Evolutionary conservation across 2,888 invertebrate species (phyloP).

Genomic region (Meganola albula): DNA sequence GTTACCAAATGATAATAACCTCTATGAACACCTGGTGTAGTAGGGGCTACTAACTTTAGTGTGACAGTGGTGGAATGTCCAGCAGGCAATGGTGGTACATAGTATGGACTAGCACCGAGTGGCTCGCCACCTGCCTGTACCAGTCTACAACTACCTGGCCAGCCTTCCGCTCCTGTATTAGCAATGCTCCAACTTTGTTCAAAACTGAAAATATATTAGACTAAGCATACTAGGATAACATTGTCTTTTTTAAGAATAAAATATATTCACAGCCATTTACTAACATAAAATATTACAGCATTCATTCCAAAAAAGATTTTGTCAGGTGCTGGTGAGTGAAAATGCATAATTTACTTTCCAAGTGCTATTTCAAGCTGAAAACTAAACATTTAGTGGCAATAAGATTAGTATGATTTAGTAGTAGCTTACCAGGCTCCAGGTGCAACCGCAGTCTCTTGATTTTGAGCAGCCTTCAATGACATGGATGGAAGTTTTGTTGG

Average conservation of each 20-base stretch:
- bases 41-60: constrained; percentile 89
- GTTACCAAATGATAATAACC: constrained; percentile 95
- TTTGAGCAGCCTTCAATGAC: constrained; percentile 76
- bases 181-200: constrained; percentile 92
- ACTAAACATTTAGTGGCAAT: no score
- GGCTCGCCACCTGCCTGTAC: constrained; percentile 83
- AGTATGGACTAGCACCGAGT: constrained; percentile 68
- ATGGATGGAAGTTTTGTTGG: constrained; percentile 78
- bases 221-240: no score
- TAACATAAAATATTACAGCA: no score
- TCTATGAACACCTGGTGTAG: constrained; percentile 84
- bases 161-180: constrained; percentile 90
- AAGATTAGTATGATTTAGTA: no score
- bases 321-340: no score
- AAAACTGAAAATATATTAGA: constrained; percentile 79
- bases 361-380: no score
- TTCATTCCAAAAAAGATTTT: no score
- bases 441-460: constrained; percentile 83
- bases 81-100: constrained; percentile 85
- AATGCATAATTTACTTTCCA: no score
- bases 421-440: constrained; percentile 85
- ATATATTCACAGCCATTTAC: no score
- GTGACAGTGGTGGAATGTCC: constrained; percentile 86
- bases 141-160: constrained; percentile 92
- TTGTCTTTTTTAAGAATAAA: no score